Base-by-base conservation (phyloP, 1,140 invertebrate species). In the Cotesia glomerata region DNA sequence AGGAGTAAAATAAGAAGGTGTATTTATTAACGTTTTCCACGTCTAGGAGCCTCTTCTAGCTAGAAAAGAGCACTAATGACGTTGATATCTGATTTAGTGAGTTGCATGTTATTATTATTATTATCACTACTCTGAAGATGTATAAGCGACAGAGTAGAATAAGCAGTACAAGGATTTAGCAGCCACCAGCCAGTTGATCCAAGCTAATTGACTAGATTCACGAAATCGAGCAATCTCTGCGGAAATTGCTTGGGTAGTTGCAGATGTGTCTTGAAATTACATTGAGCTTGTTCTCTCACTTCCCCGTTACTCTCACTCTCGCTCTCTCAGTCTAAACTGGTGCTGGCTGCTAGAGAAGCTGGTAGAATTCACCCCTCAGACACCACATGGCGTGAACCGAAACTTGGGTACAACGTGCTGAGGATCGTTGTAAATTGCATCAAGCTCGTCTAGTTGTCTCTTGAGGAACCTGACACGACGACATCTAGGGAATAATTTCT, bases 181-280 rank as follows among this genome's bases (percentile, higher is more conserved):
- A 58, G 54, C 54, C 16, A 14, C 14, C 9, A 58, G 56, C 18
- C 56, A 58, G 56, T 58, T 58, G 56, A 58, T 58, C 56, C 18
- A 58, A 58, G 56, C 56, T 58, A 58, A 58, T 58, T 58, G 56
- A 58, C 56, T 58, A 58, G 56, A 18, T 18, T 58, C 56, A 18
- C 16, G 56, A 58, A 58, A 58, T 58, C 16, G 56, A 58, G 56
- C 8, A 58, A 58, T 18, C 56, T 58, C 56, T 58, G 14, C 18
- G 56, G 56, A 16, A 58, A 18, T 58, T 58, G 56, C 56, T 58
- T 58, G 18, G 56, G n/a, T 58, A 18, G 56, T 18, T 58, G 56
- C 56, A 58, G 56, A 58, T 58, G 56, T 58, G 56, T 58, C 56
- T 58, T 58, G 14, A 58, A 58, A 58, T 58, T 58, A 58, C 56